Evolutionary conservation across 2,797 vertebrate genomes (phyloP).

Genomic region (Halcyon badia): DNA sequence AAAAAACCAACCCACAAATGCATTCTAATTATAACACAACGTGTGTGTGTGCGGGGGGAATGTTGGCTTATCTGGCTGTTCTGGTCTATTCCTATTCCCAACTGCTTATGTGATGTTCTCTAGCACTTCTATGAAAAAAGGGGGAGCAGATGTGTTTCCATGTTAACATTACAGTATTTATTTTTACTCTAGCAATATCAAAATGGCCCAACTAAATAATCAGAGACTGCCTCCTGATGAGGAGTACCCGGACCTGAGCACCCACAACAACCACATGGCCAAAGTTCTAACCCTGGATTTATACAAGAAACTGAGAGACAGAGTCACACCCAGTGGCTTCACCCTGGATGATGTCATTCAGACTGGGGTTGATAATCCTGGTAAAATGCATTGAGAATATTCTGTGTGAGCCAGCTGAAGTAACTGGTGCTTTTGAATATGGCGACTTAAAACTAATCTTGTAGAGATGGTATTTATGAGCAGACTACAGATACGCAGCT

Average conservation of each 20-base stretch:
- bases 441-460: constrained; percentile 38
- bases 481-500: background rate
- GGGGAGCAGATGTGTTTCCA: constrained; percentile 64
- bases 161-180: constrained; percentile 79
- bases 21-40: constrained; percentile 31
- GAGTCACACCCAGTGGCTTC: constrained; percentile 81
- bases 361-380: constrained; percentile 89
- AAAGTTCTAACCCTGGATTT: constrained; percentile 86
- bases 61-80: background rate
- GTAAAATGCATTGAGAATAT: constrained; percentile 77
- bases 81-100: background rate
- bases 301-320: constrained; percentile 79
- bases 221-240: constrained; percentile 81
- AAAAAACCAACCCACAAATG: background rate
- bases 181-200: constrained; percentile 80
- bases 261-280: constrained; percentile 87
- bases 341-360: constrained; percentile 88
- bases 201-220: constrained; percentile 80
- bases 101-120: background rate
- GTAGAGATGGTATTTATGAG: constrained; percentile 46
- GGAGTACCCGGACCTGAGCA: constrained; percentile 84
- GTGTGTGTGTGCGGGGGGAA: background rate
- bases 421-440: constrained; percentile 55
- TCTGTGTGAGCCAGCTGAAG: constrained; percentile 52
- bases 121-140: constrained; percentile 73